These are phyloP conservation scores for Hydrophis major DNA, from an alignment of 2,797 vertebrate species.

Conservation along the genomic window DNA sequence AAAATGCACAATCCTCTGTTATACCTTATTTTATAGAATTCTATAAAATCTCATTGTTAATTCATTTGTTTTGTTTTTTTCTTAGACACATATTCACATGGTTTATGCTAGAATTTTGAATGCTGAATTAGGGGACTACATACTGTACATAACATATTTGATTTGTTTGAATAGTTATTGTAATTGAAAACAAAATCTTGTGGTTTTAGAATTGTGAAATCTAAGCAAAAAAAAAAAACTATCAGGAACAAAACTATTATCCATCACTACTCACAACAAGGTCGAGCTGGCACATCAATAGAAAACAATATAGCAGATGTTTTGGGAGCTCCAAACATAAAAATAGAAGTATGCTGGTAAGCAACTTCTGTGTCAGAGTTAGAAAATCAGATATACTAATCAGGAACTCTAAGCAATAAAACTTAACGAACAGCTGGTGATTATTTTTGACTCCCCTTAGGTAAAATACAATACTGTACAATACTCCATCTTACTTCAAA, in stretches of 20 bases:
- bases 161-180: background rate
- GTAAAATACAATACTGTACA: background rate
- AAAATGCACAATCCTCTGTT: background rate
- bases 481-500: background rate
- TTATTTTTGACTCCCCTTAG: background rate
- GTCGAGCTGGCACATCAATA: constrained; percentile 9
- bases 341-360: background rate
- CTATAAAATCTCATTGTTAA: background rate
- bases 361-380: background rate
- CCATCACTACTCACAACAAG: background rate
- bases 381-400: background rate
- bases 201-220: background rate
- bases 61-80: background rate
- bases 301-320: constrained; percentile 16
- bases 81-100: background rate
- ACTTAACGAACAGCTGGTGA: background rate
- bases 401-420: background rate
- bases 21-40: background rate
- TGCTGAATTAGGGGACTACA: background rate
- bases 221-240: background rate
- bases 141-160: background rate
- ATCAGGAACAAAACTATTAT: constrained; percentile 6
- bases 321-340: background rate
- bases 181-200: constrained; percentile 14
- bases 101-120: background rate